A percentile compares a stretch with the other conserved stretches of the same genome.
Conservation (phyloP, 2,888 invertebrate species). For the Cenopis cana region DNA sequence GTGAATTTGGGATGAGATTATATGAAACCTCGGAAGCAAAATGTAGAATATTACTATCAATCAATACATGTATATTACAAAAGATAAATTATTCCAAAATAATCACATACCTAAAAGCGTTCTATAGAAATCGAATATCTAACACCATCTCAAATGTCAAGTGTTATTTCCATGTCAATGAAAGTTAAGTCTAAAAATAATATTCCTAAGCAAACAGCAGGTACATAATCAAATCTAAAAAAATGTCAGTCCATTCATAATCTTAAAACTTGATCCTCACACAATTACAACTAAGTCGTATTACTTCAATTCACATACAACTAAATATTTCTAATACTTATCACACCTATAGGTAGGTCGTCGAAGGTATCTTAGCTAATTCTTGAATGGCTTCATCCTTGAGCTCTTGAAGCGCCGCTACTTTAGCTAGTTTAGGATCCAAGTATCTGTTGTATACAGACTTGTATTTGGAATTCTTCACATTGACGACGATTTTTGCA, state of each 20-base stretch:
- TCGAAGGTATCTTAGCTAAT: slow-evolving; percentile 57
- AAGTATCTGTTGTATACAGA: slow-evolving; percentile 89
- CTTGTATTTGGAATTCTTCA: slow-evolving; percentile 89
- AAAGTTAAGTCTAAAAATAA: slow-evolving; percentile 65
- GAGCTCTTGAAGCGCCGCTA: slow-evolving; percentile 87
- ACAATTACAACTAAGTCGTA: slow-evolving; percentile 34
- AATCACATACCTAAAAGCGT: slow-evolving; percentile 42
- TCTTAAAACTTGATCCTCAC: slow-evolving; percentile 43
- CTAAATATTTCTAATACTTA: slow-evolving; percentile 24
- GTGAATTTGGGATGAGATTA: slow-evolving; percentile 53
- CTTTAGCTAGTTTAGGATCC: slow-evolving; percentile 84
- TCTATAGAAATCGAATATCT: slow-evolving; percentile 42
- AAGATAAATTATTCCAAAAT: slow-evolving; percentile 47
- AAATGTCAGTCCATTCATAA: slow-evolving; percentile 63
- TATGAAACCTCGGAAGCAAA: slow-evolving; percentile 56
- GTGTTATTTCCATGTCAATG: slow-evolving; percentile 57
- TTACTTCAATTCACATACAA: slow-evolving; percentile 18
- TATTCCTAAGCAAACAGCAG: slow-evolving; percentile 65
- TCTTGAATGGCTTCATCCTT: slow-evolving; percentile 71
- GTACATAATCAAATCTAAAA: slow-evolving; percentile 68
- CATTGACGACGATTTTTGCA: slow-evolving; percentile 88
- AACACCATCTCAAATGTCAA: slow-evolving; percentile 47
- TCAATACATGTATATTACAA: slow-evolving; percentile 48
- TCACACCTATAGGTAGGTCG: slow-evolving; percentile 39
- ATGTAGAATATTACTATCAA: slow-evolving; percentile 48